Conservation (phyloP, 1,140 invertebrate species). For the Batillaria attramentaria region DNA sequence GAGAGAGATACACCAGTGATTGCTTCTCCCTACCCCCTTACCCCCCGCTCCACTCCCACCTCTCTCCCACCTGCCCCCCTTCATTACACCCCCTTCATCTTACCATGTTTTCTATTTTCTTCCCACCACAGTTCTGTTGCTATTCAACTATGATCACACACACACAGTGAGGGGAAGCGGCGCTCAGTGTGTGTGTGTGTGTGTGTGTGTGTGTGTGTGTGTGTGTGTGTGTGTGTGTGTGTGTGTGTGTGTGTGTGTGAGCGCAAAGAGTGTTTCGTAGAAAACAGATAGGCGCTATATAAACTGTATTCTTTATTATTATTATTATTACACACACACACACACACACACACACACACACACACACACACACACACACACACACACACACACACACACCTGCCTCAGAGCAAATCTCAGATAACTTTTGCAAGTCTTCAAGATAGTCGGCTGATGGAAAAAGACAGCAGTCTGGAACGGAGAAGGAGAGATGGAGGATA, state of each 20-base stretch:
- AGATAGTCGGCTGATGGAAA: no score
- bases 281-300: not conserved
- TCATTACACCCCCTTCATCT: no score
- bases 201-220: not conserved
- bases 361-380: not conserved
- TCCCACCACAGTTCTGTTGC: no score
- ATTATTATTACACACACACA: not conserved
- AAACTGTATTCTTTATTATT: not conserved
- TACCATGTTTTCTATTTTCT: no score
- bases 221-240: not conserved
- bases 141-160: no score
- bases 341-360: not conserved
- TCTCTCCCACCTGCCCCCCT: no score
- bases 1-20: no score
- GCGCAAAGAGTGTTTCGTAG: not conserved
- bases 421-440: not conserved
- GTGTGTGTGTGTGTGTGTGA: not conserved
- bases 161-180: no score
- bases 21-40: no score
- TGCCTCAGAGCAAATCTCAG: not conserved
- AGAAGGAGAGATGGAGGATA: no score
- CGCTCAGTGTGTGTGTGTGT: not conserved
- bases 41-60: no score
- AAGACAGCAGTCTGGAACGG: no score
- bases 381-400: not conserved